These are phyloP conservation scores for Batillaria attramentaria DNA, from an alignment of 1,140 invertebrate genomes.

Conservation along the genomic window DNA sequence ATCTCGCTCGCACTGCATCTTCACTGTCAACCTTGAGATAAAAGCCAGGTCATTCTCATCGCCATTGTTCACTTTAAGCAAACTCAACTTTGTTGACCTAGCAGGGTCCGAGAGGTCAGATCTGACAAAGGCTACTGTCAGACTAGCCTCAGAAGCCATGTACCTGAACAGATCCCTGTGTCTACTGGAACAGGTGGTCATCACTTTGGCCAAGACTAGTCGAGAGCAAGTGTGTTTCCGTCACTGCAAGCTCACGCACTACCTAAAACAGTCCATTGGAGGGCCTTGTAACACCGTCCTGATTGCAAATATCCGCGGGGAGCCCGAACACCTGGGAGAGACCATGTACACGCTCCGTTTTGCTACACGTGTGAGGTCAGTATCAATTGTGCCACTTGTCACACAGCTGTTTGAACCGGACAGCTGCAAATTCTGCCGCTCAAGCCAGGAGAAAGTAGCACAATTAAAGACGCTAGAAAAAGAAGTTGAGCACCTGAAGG, in stretches of 20 bases:
- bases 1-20: slow-evolving; percentile 71
- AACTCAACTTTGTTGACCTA: slow-evolving; percentile 73
- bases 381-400: slow-evolving; percentile 66
- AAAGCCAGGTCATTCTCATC: slow-evolving; percentile 68
- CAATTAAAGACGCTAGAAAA: no score
- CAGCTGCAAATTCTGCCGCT: slow-evolving; percentile 9
- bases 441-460: background rate
- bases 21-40: slow-evolving; percentile 70
- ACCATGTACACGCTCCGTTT: slow-evolving; percentile 72
- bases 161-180: slow-evolving; percentile 72
- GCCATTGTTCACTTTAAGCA: slow-evolving; percentile 72
- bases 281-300: slow-evolving; percentile 69
- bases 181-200: slow-evolving; percentile 71
- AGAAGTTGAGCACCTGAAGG: slow-evolving; percentile 65
- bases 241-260: slow-evolving; percentile 71
- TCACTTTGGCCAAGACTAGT: slow-evolving; percentile 64
- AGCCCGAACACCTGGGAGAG: slow-evolving; percentile 70
- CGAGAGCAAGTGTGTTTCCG: slow-evolving; percentile 70
- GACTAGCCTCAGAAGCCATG: slow-evolving; percentile 70
- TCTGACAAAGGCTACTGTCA: slow-evolving; percentile 71
- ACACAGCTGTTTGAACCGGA: slow-evolving; percentile 70
- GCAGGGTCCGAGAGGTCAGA: slow-evolving; percentile 71
- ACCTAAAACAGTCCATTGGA: slow-evolving; percentile 70
- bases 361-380: slow-evolving; percentile 73
- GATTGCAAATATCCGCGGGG: slow-evolving; percentile 71